phyloP scores from a whole-genome alignment of 2,888 invertebrate species.

The Acholoe squamosa region DNA sequence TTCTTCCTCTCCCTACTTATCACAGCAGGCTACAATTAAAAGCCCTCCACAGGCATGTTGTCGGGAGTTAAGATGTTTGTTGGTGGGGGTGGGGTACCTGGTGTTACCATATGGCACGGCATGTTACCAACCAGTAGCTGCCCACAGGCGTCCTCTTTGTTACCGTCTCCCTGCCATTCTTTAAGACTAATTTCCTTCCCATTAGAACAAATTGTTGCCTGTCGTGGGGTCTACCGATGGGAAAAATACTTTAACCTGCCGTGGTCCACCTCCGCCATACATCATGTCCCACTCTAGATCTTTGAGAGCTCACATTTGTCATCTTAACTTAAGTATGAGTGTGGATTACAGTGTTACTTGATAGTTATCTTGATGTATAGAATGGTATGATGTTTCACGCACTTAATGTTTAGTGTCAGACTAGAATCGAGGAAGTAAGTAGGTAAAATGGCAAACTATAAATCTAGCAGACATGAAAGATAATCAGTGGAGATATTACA shows the following conservation, averaged over 20 bases:
- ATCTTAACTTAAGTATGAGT: neutral
- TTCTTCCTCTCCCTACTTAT: constrained; percentile 20
- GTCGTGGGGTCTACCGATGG: neutral
- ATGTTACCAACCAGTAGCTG: neutral
- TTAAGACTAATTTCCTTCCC: neutral
- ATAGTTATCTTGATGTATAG: constrained; percentile 15
- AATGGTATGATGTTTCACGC: no score
- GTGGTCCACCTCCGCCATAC: neutral
- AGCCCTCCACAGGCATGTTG: neutral
- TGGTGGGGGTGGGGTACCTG: neutral
- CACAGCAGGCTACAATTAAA: constrained; percentile 51
- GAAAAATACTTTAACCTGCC: neutral
- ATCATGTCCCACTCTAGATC: neutral
- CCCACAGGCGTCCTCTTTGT: constrained; percentile 17
- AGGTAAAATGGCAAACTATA: no score
- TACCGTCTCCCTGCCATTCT: neutral
- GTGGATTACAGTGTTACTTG: neutral
- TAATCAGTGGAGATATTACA: no score
- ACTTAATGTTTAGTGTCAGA: no score
- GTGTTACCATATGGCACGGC: constrained; percentile 37
- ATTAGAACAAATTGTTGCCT: constrained; percentile 11
- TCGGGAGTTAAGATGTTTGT: constrained; percentile 37
- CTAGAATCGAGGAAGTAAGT: no score
- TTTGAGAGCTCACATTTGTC: neutral
- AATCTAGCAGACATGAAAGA: no score